Evolutionary conservation across 2,888 invertebrate genomes (phyloP), one percentile per base, ranked within the genome.

Genomic region (Clistopyga incitator): DNA sequence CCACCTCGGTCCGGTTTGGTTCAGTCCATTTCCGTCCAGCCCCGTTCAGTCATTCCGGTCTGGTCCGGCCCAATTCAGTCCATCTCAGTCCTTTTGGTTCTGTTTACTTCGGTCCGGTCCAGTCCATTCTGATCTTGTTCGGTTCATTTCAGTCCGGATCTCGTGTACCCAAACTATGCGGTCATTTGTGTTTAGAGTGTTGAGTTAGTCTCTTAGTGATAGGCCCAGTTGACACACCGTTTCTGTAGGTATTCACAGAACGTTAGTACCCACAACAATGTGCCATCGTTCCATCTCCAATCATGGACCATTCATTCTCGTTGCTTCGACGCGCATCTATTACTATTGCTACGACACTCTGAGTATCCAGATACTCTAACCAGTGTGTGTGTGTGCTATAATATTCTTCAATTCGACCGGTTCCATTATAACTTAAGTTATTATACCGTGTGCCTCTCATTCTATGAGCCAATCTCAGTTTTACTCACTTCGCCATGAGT

Each of bases 391-490:
- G 59, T 2, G 15, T 4, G 3, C 3, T 29, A 29, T 34, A 50
- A 42, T 6, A 20, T 72, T 71, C 18, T 52, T 59, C 52, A 65
- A 80, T 80, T 64, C 61, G 18, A 20, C 25, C 56, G 61, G 52
- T 52, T 82, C 20, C 18, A 56, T 56, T 72, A 68, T 82, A 72
- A 72, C 38, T 15, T 65, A 45, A 72, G 77, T 72, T 68, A 61
- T 59, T 61, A 25, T 67, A 77, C 20, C 59, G 65, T 25, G 18
- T 13, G 18, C 18, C 50, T 75, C 47, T 50, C 23, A 8, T 64
- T 65, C n/a, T 29, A 50, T 54, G 50, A 42, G 50, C n/a, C n/a
- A 67, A 54, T 77, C 47, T 68, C 78, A 52, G 68, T 74, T 78
- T 78, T 78, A 78, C 61, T 56, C 52, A 42, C 47, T 23, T 25